Conservation (phyloP, 1,140 invertebrate genomes). For the Lucilia sericata region DNA sequence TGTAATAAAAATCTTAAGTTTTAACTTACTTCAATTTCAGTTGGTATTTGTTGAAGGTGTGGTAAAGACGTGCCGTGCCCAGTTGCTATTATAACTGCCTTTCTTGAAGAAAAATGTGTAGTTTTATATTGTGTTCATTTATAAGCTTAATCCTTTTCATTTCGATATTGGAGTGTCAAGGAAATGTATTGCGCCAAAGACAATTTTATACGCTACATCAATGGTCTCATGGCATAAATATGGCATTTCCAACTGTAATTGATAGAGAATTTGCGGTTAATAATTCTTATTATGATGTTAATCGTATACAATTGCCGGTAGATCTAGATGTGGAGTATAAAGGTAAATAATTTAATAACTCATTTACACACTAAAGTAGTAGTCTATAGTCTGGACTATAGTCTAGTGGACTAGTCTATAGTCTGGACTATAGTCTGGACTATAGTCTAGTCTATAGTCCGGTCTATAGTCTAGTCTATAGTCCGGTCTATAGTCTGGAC, state of each 20-base stretch:
- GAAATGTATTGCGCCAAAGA: slow-evolving; percentile 46
- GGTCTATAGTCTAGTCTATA: too few species aligned
- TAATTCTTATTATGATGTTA: slow-evolving; percentile 69
- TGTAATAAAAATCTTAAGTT: background rate
- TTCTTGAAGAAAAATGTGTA: background rate
- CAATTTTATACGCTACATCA: slow-evolving; percentile 59
- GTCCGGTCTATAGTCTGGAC: too few species aligned
- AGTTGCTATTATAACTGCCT: background rate
- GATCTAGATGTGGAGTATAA: slow-evolving; percentile 79
- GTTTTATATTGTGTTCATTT: background rate
- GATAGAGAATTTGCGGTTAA: slow-evolving; percentile 69
- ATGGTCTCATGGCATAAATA: slow-evolving; percentile 74
- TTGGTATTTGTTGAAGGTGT: slow-evolving; percentile 34
- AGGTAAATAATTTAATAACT: slow-evolving; percentile 48
- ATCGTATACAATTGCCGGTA: slow-evolving; percentile 75
- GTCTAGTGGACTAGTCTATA: too few species aligned
- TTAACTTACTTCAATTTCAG: slow-evolving; percentile 19
- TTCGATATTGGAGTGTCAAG: background rate
- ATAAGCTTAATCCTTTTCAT: background rate
- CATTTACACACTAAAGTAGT: too few species aligned
- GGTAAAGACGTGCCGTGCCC: slow-evolving; percentile 33
- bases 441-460: too few species aligned
- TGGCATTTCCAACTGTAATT: slow-evolving; percentile 70
- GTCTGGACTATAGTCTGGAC: too few species aligned
- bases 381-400: too few species aligned